Evolutionary conservation across 2,797 vertebrate genomes (phyloP).

Genomic region (Enteromius afrohamiltoni): DNA sequence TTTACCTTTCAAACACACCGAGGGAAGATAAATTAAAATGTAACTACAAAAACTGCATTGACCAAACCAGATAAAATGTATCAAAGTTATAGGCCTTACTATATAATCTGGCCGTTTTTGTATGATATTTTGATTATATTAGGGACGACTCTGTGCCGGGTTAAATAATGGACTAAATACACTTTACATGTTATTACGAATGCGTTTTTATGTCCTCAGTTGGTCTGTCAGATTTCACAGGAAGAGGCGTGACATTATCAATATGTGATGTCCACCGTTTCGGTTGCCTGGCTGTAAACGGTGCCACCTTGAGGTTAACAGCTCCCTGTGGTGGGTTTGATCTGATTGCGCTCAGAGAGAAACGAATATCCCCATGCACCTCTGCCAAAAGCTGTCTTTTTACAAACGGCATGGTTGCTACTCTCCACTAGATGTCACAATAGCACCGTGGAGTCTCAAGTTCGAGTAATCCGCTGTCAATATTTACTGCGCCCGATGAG

Average conservation of each 20-base stretch:
- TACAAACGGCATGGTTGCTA: neutral
- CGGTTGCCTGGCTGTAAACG: neutral
- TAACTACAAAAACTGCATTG: neutral
- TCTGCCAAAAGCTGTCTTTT: neutral
- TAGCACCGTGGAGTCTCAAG: slow-evolving; percentile 50
- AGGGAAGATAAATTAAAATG: no score
- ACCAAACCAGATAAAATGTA: neutral
- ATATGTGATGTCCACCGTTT: neutral
- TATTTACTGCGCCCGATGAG: slow-evolving; percentile 6
- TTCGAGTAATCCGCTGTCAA: neutral
- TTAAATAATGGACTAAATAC: neutral
- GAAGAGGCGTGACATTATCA: neutral
- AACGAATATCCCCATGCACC: neutral
- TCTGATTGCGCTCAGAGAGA: no score
- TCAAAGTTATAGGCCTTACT: neutral
- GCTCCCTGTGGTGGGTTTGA: neutral
- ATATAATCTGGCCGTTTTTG: neutral
- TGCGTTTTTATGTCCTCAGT: neutral
- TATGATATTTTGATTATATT: neutral
- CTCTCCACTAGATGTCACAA: slow-evolving; percentile 72
- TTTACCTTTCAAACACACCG: neutral
- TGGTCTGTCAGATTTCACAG: neutral
- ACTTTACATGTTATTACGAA: neutral
- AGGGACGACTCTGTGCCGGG: neutral
- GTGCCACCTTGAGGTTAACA: slow-evolving; percentile 37